Base-by-base conservation (phyloP, 2,888 invertebrate genomes). In the Agrilus biguttatus region DNA sequence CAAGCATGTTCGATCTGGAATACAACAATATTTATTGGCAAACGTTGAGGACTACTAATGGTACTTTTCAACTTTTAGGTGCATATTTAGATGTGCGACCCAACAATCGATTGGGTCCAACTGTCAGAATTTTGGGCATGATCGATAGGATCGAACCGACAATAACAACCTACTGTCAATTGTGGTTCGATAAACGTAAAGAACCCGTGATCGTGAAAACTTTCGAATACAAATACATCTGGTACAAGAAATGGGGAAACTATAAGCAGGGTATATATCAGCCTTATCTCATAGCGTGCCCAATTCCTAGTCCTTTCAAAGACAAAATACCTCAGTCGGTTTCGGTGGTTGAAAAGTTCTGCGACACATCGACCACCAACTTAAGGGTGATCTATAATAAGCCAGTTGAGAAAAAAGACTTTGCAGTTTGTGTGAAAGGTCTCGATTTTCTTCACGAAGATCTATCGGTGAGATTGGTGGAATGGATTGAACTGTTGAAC, bases 11-110 rank as follows among this genome's bases (percentile, higher is more conserved):
- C 66, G 92, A 92, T 57, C 70, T 92, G 49, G 87, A 92, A 63
- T 92, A 89, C 69, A 90, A 90, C 68, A 92, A 92, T 62, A 78
- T 88, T 42, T 91, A 91, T 65, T 92, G 92, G 92, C 92, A 92
- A 68, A 85, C 83, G 39, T 61, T 90, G 60, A 76, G 77, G 52
- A 80, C 86, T 6, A 74, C 77, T 34, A 85, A 89, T 55, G 89
- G 90, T n/a, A 87, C 88, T 2, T 91, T 91, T 60, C 88, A 90
- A 62, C 67, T 92, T 17, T 91, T 83, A 63, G 90, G 89, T 8
- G 92, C 92, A 8, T 92, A 90, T 65, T 78, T 88, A 60, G 92
- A 92, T 63, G 78, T 79, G 41, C 73, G 92, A 23, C 77, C 78
- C 51, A 70, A 81, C 47, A 88, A 88, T 43, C 70, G 77, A 40